phyloP scores from a whole-genome alignment of 1,140 invertebrate species.

The Brachionus paranguensis region DNA sequence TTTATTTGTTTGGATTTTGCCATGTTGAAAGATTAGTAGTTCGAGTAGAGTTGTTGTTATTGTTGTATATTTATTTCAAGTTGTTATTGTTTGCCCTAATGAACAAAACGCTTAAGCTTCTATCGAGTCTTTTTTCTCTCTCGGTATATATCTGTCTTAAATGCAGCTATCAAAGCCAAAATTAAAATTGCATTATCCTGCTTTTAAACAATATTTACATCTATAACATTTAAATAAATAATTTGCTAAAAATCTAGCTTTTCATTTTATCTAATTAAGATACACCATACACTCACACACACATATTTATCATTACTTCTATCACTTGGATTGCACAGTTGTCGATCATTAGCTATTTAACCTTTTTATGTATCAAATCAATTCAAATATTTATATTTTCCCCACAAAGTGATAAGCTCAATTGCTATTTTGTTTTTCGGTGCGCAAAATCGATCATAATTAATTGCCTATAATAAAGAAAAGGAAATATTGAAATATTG shows the following conservation, averaged over 20 bases:
- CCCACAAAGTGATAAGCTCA: not conserved
- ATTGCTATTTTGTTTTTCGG: not conserved
- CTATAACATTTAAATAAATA: not conserved
- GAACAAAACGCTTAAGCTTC: conserved; percentile 5
- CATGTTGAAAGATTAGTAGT: conserved; percentile 34
- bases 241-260: not conserved
- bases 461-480: not conserved
- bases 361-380: not conserved
- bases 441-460: not conserved
- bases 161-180: not conserved
- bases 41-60: conserved; percentile 1
- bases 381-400: not conserved
- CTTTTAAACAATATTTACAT: not conserved
- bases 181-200: conserved; percentile 13
- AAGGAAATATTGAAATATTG: not conserved
- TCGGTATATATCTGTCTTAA: not conserved
- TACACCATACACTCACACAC: not conserved
- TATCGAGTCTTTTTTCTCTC: not conserved
- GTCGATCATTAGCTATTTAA: not conserved
- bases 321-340: not conserved
- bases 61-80: not conserved
- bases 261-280: not conserved
- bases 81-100: conserved; percentile 7
- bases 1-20: not conserved
- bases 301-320: too few species aligned